Evolutionary conservation across 2,113 vertebrate genomes (phyloP), one percentile per base, ranked within the genome.

Genomic region (Calyptommatus sinebrachiatus): DNA sequence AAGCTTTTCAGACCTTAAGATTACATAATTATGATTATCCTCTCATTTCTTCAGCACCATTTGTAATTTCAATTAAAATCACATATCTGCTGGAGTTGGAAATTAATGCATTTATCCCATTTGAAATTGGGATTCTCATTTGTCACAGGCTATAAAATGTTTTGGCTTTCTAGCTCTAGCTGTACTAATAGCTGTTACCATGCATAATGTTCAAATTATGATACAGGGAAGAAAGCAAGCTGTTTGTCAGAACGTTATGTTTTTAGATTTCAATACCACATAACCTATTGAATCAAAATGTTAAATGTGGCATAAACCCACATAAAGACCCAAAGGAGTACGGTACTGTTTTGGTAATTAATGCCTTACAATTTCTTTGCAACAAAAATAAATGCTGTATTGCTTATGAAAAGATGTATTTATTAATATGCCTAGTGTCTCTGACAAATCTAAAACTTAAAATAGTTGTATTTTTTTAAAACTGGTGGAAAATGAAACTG

Each of bases 51-150:
- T 29, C 50, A 46, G 50, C 69, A 83, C 60, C 62, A 16, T 81
- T 81, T 75, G 72, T 77, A 73, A 73, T 83, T 83, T 77, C 76
- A 72, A 29, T 77, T 77, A 83, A 73, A 67, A 83, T 73, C 31
- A 16, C 69, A 60, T 77, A 77, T 67, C 29, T 21, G 57, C 48
- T 72, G 2, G 35, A 66, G 69, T 73, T 77, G 29, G 61, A 83
- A 57, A 72, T 77, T 83, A 73, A 77, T 82, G 68, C 48, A 66
- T 77, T 77, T 57, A 72, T 77, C 26, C 24, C 48, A 45, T 31
- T 77, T 80, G 69, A 77, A 60, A 29, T 24, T 67, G 74, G 75
- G 12, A 77, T 77, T 67, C 31, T 66, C 66, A 29, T 31, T 46
- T 72, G 45, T 71, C 68, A 72, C 74, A 77, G 28, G 45, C 57